These are phyloP conservation scores for Apis dorsata DNA, from an alignment of 1,140 invertebrate genomes.

Conservation along the genomic window DNA sequence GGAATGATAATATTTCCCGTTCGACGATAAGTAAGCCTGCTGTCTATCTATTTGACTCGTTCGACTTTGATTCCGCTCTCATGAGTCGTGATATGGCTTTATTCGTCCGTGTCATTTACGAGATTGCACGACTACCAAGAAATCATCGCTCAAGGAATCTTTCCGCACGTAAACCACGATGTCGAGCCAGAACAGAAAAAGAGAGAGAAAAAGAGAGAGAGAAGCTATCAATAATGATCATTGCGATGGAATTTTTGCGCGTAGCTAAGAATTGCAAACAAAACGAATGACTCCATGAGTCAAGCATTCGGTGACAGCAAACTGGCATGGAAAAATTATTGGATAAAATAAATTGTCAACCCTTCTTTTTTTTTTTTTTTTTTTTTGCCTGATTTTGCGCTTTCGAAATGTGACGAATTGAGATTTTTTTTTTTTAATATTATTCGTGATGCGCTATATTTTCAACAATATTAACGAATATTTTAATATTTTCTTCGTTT, in stretches of 20 bases:
- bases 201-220: neutral
- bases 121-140: constrained; percentile 11
- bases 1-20: constrained; percentile 3
- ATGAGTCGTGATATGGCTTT: neutral
- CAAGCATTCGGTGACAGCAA: neutral
- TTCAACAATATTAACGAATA: neutral
- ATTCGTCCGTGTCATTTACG: constrained; percentile 20
- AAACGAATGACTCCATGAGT: neutral
- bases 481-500: neutral
- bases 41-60: neutral
- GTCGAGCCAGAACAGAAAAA: too few species aligned
- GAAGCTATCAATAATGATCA: neutral
- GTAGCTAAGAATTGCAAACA: neutral
- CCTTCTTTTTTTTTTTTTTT: neutral
- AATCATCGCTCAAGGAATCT: neutral
- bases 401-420: neutral
- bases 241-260: constrained; percentile 3
- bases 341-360: neutral
- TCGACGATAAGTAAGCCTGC: neutral
- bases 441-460: neutral
- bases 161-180: neutral
- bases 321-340: neutral
- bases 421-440: neutral
- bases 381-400: neutral
- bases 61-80: constrained; percentile 24